Conservation (phyloP, 2,113 vertebrate genomes). For the Melospiza georgiana region DNA sequence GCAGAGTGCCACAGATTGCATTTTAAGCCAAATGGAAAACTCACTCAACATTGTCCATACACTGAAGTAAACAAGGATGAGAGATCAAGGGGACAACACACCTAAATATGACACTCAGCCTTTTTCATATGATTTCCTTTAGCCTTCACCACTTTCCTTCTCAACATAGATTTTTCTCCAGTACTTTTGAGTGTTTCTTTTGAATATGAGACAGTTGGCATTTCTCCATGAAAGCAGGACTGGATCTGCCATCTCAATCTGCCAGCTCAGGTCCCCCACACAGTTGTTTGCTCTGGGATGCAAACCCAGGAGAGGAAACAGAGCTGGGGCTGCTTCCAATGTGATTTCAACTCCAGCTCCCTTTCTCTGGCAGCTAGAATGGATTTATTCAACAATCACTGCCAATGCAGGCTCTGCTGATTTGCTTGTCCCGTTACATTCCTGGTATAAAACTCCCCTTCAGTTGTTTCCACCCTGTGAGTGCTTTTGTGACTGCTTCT, state of each 20-base stretch:
- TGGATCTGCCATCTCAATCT: not conserved
- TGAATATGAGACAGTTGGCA: not conserved
- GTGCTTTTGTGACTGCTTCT: not conserved
- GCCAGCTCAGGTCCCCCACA: not conserved
- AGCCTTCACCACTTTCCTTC: not conserved
- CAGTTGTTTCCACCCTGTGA: not conserved
- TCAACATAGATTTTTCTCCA: not conserved
- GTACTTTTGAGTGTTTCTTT: not conserved
- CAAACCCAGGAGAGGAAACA: not conserved
- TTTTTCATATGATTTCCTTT: not conserved
- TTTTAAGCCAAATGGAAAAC: not conserved
- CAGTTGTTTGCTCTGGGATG: not conserved
- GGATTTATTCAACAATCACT: not conserved
- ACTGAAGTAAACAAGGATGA: accelerated
- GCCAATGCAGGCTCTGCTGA: not conserved
- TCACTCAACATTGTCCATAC: not conserved
- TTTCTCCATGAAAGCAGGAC: not conserved
- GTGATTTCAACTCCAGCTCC: not conserved
- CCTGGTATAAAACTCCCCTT: not conserved
- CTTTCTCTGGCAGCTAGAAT: not conserved
- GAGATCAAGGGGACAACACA: not conserved
- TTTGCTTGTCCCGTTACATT: not conserved
- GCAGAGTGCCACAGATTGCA: not conserved
- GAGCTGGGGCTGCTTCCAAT: not conserved
- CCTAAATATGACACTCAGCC: not conserved